Percentiles rank a stretch among this genome's conserved stretches.
Conservation (phyloP, 2,797 vertebrate genomes). For the Sternotherus odoratus region DNA sequence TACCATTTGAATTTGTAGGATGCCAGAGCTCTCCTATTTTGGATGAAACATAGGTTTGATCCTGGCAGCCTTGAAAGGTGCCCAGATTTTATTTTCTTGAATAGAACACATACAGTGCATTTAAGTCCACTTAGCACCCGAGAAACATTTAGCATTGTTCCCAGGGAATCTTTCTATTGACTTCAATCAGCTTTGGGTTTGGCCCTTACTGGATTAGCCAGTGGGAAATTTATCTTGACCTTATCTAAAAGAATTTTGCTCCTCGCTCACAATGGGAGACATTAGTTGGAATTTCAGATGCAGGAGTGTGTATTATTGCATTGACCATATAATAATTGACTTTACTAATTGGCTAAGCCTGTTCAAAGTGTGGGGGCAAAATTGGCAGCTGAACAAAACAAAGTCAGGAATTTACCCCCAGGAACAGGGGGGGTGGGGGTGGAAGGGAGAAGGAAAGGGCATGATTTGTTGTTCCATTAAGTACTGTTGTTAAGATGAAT, state of each 20-base stretch:
- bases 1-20: slow-evolving; percentile 52
- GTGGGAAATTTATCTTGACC: not conserved
- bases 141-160: not conserved
- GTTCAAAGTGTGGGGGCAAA: not conserved
- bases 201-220: not conserved
- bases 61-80: slow-evolving; percentile 24
- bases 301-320: not conserved
- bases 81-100: not conserved
- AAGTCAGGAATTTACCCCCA: not conserved
- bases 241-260: accelerated
- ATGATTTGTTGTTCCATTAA: not conserved
- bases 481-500: not conserved
- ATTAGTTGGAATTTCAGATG: not conserved
- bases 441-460: not conserved
- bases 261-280: not conserved
- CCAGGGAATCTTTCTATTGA: not conserved
- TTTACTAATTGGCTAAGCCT: not conserved
- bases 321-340: not conserved
- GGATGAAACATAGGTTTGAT: slow-evolving; percentile 31
- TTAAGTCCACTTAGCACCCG: not conserved
- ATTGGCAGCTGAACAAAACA: not conserved
- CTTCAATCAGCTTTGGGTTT: accelerated
- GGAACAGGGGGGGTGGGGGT: accelerated
- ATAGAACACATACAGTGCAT: not conserved
- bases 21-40: slow-evolving; percentile 34